Percentiles rank a stretch among this genome's conserved stretches.
These are phyloP conservation scores for Imbricaverruca yamaguchii DNA, from an alignment of 2,888 invertebrate genomes.

Conservation along the genomic window DNA sequence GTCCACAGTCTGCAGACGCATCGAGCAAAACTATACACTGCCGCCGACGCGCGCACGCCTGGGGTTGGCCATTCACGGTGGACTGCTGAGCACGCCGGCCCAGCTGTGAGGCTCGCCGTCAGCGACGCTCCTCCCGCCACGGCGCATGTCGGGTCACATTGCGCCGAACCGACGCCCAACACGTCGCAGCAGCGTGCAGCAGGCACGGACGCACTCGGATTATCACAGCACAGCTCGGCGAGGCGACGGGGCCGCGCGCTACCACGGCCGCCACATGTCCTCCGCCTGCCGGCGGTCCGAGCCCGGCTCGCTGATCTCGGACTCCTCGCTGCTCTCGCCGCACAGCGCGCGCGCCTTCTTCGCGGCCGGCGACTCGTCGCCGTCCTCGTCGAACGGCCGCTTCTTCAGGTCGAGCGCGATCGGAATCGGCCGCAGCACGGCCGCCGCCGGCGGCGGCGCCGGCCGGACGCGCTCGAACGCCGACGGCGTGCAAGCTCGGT, in stretches of 20 bases:
- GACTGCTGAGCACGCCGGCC: too few relatives aligned
- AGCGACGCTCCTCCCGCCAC: too few relatives aligned
- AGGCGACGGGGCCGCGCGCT: background rate
- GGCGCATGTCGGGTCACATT: too few relatives aligned
- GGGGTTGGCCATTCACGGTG: too few relatives aligned
- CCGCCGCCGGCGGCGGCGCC: background rate
- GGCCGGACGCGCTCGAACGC: conserved; percentile 11
- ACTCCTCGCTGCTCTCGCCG: conserved; percentile 9
- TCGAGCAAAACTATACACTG: too few relatives aligned
- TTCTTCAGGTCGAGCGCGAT: conserved; percentile 66
- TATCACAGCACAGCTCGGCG: too few relatives aligned
- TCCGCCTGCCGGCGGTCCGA: conserved; percentile 44
- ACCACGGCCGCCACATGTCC: conserved; percentile 71
- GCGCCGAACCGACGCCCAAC: too few relatives aligned
- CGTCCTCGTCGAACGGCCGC: conserved; percentile 44
- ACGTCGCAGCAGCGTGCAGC: too few relatives aligned
- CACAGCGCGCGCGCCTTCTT: background rate
- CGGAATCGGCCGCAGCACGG: conserved; percentile 47
- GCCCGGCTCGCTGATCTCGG: background rate
- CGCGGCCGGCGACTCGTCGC: conserved; percentile 50
- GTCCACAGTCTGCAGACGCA: too few relatives aligned
- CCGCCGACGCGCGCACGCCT: too few relatives aligned
- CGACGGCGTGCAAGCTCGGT: background rate
- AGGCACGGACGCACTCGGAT: too few relatives aligned
- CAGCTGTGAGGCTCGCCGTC: too few relatives aligned